phyloP scores from a whole-genome alignment of 2,797 vertebrate genomes.

The Potorous gilbertii region DNA sequence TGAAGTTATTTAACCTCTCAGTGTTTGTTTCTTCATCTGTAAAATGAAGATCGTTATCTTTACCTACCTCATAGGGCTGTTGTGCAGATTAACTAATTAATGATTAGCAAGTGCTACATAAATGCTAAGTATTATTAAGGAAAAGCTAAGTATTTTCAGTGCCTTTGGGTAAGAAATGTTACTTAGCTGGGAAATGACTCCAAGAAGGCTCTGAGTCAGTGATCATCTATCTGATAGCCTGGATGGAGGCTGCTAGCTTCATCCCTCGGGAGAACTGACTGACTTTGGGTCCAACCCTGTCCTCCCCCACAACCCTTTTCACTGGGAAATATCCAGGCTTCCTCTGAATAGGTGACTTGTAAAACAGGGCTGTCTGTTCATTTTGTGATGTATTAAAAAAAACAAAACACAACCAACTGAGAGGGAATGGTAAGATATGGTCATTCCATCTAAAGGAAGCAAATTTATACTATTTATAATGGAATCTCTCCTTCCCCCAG shows the following conservation, averaged over 20 bases:
- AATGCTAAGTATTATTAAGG: constrained; percentile 69
- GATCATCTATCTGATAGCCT: constrained; percentile 50
- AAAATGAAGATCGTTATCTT: constrained; percentile 78
- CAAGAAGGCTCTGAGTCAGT: constrained; percentile 24
- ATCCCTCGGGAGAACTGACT: constrained; percentile 55
- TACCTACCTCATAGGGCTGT: constrained; percentile 74
- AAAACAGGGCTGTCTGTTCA: constrained; percentile 23
- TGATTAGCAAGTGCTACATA: constrained; percentile 71
- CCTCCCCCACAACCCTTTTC: constrained; percentile 55
- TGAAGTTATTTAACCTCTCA: constrained; percentile 77
- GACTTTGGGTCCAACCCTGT: constrained; percentile 32
- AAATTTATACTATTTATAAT: constrained; percentile 58
- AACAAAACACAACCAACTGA: constrained; percentile 3
- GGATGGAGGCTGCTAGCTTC: constrained; percentile 32
- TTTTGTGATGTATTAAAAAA: constrained; percentile 58
- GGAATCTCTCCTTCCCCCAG: constrained; percentile 24
- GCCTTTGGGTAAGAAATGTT: constrained; percentile 69
- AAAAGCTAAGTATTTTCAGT: constrained; percentile 62
- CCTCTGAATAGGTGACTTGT: constrained; percentile 3
- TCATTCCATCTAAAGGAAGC: constrained; percentile 69
- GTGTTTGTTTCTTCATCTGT: constrained; percentile 78
- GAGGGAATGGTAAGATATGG: constrained; percentile 59
- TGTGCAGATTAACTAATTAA: constrained; percentile 78
- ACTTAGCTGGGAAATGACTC: constrained; percentile 56
- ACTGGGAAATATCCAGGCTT: constrained; percentile 11